A percentile compares a stretch with the other conserved stretches of the same genome.
Evolutionary conservation across 2,888 invertebrate genomes (phyloP).

Genomic region (Andrena flavipes): DNA sequence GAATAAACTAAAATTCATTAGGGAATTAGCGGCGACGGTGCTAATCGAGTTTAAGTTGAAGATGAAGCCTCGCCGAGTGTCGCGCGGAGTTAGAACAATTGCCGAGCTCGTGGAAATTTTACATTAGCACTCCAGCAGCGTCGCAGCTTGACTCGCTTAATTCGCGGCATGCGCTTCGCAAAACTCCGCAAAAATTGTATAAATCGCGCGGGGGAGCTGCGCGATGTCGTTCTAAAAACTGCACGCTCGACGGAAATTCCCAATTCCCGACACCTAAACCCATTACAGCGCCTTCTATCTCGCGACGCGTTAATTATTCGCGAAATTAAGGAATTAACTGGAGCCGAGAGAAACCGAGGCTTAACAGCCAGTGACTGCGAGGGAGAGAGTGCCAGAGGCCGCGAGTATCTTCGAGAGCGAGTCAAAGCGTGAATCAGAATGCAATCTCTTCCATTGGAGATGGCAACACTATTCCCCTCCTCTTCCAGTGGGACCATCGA

Average conservation of each 20-base stretch:
- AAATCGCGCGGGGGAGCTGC: too few species aligned
- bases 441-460: conserved; percentile 52
- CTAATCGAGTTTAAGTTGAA: conserved; percentile 9
- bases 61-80: conserved; percentile 4
- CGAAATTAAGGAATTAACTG: conserved; percentile 19
- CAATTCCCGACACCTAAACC: too few species aligned
- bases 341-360: background rate
- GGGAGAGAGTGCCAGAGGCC: background rate
- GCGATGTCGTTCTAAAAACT: too few species aligned
- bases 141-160: background rate
- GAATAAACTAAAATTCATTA: conserved; percentile 10
- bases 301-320: conserved; percentile 2
- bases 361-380: conserved; percentile 5
- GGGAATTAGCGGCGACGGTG: conserved; percentile 4
- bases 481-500: conserved; percentile 36
- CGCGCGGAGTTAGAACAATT: conserved; percentile 4
- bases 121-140: background rate
- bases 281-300: background rate
- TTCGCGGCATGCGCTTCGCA: background rate
- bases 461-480: conserved; percentile 14
- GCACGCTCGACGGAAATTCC: too few species aligned
- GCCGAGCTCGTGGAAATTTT: background rate
- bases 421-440: conserved; percentile 34
- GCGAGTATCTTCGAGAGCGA: conserved; percentile 17
- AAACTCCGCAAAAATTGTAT: background rate